phyloP scores from a whole-genome alignment of 1,140 invertebrate genomes.

The Choristoneura fumiferana region DNA sequence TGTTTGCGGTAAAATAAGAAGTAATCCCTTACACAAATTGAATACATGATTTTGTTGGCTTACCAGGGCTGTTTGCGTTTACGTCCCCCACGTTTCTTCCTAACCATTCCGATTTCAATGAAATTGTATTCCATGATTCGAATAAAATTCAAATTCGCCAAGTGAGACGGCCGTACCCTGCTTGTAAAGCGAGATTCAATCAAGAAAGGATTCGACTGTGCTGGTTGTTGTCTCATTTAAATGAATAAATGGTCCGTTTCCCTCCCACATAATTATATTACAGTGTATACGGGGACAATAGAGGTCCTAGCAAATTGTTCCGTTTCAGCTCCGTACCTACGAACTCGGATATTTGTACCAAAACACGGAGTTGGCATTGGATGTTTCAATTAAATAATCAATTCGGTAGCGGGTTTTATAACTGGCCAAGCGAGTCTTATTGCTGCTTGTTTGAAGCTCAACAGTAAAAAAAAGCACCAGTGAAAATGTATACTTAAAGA shows the following conservation, averaged over 20 bases:
- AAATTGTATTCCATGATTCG: slow-evolving; percentile 51
- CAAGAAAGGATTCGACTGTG: slow-evolving; percentile 53
- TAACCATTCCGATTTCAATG: slow-evolving; percentile 56
- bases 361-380: too few relatives aligned
- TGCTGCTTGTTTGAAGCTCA: too few relatives aligned
- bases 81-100: slow-evolving; percentile 45
- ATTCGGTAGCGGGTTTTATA: too few relatives aligned
- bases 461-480: too few relatives aligned
- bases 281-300: slow-evolving; percentile 11
- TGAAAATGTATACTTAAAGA: too few relatives aligned
- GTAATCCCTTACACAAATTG: slow-evolving; percentile 58
- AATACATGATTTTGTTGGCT: slow-evolving; percentile 60
- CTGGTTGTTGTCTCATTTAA: slow-evolving; percentile 49
- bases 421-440: too few relatives aligned
- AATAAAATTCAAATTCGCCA: slow-evolving; percentile 66
- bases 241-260: slow-evolving; percentile 33
- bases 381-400: too few relatives aligned
- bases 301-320: not conserved
- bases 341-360: too few relatives aligned
- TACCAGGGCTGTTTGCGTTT: slow-evolving; percentile 44
- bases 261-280: slow-evolving; percentile 19
- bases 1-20: slow-evolving; percentile 37
- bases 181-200: slow-evolving; percentile 59
- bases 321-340: too few relatives aligned
- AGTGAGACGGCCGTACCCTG: slow-evolving; percentile 36